A percentile compares a stretch with the other conserved stretches of the same genome.
These are phyloP conservation scores for Drosophila nigromelanica DNA, from an alignment of 1,140 invertebrate species.

Conservation along the genomic window DNA sequence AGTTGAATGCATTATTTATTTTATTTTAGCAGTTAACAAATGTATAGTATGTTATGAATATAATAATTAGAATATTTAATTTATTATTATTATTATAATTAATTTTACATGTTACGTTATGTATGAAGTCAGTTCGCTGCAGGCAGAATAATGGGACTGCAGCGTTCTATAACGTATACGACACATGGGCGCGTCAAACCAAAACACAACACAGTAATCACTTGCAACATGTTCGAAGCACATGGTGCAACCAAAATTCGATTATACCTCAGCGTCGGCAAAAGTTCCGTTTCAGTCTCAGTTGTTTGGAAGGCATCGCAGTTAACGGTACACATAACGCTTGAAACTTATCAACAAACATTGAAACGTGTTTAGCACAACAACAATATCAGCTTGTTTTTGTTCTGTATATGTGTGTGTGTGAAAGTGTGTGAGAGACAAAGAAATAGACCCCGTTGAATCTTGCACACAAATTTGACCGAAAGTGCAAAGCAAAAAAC, in stretches of 20 bases:
- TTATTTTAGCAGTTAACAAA: too few relatives aligned
- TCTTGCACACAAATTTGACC: conserved; percentile 25
- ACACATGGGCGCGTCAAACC: conserved; percentile 54
- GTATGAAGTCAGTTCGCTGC: conserved; percentile 32
- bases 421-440: conserved; percentile 36
- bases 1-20: too few relatives aligned
- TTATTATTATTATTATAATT: too few relatives aligned
- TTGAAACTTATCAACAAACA: background rate
- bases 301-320: conserved; percentile 71
- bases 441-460: conserved; percentile 31
- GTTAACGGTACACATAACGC: conserved; percentile 65
- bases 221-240: conserved; percentile 72
- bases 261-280: conserved; percentile 25
- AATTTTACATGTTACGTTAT: background rate
- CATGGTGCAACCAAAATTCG: conserved; percentile 49
- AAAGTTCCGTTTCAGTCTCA: conserved; percentile 46
- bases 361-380: conserved; percentile 53
- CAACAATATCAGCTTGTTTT: conserved; percentile 19
- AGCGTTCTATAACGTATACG: conserved; percentile 43
- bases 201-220: conserved; percentile 72
- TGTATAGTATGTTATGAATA: too few relatives aligned
- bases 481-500: conserved; percentile 20
- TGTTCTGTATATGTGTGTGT: conserved; percentile 18
- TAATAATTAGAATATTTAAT: too few relatives aligned
- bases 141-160: conserved; percentile 11